Percentiles rank a stretch among this genome's conserved stretches.
These are phyloP conservation scores for Anodontia alba DNA, from an alignment of 2,888 invertebrate genomes.

Conservation along the genomic window DNA sequence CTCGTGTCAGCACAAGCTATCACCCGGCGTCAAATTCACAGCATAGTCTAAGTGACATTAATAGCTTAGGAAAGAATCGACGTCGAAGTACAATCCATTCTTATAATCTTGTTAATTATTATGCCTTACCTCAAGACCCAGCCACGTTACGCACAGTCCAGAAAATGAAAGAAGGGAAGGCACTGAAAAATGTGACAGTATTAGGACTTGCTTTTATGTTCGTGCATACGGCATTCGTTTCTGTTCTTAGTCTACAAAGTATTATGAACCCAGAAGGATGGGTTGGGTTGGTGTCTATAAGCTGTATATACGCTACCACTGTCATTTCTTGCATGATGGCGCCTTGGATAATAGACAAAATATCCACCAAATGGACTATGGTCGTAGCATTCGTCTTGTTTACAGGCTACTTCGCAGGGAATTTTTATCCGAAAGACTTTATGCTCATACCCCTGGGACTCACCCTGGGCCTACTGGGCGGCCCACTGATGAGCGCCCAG, in stretches of 20 bases:
- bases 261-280: constrained; percentile 78
- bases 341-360: constrained; percentile 79
- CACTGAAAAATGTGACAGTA: constrained; percentile 79
- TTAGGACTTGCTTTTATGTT: constrained; percentile 82
- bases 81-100: constrained; percentile 77
- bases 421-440: constrained; percentile 79
- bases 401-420: constrained; percentile 79
- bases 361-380: constrained; percentile 83
- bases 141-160: constrained; percentile 63
- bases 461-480: constrained; percentile 78
- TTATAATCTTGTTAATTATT: constrained; percentile 71
- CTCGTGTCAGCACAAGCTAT: constrained; percentile 54
- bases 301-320: constrained; percentile 80
- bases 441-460: constrained; percentile 80
- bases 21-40: constrained; percentile 49
- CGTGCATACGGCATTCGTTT: constrained; percentile 81
- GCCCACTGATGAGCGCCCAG: constrained; percentile 83
- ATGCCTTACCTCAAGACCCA: constrained; percentile 69
- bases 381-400: constrained; percentile 77
- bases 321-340: constrained; percentile 82
- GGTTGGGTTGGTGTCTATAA: constrained; percentile 80
- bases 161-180: constrained; percentile 76
- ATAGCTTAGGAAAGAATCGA: constrained; percentile 62
- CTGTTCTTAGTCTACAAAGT: constrained; percentile 81
- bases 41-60: constrained; percentile 54